Conservation (phyloP, 2,797 vertebrate genomes). For the Agapornis canus region DNA sequence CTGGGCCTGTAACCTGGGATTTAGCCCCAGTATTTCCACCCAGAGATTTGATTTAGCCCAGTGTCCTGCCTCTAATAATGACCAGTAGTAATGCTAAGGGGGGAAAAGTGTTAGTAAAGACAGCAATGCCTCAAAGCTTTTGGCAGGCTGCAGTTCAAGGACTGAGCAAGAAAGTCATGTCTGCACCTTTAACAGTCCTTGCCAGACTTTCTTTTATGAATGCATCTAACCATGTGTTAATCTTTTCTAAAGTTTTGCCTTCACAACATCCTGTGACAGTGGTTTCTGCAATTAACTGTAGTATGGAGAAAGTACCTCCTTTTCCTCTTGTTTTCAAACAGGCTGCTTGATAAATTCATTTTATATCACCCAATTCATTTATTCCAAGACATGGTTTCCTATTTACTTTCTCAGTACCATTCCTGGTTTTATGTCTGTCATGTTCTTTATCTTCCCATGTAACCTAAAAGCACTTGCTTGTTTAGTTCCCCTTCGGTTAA, state of each 20-base stretch:
- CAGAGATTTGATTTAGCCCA: background rate
- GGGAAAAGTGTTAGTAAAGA: background rate
- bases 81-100: background rate
- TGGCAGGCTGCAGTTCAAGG: background rate
- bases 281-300: background rate
- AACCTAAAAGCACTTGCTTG: background rate
- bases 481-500: background rate
- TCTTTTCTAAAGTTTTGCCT: background rate
- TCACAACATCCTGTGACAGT: background rate
- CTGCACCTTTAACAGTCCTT: background rate
- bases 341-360: background rate
- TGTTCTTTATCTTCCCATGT: background rate
- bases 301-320: conserved; percentile 3
- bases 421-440: background rate
- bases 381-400: background rate
- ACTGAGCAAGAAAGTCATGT: background rate
- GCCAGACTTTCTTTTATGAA: background rate
- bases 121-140: background rate
- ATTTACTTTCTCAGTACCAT: background rate
- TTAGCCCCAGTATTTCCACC: background rate
- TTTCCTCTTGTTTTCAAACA: conserved; percentile 32
- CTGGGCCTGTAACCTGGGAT: background rate
- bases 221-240: background rate
- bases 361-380: background rate
- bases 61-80: background rate